A percentile compares a stretch with the other conserved stretches of the same genome.
These are phyloP conservation scores for Philaethria dido DNA, from an alignment of 2,888 invertebrate genomes.

Conservation along the genomic window DNA sequence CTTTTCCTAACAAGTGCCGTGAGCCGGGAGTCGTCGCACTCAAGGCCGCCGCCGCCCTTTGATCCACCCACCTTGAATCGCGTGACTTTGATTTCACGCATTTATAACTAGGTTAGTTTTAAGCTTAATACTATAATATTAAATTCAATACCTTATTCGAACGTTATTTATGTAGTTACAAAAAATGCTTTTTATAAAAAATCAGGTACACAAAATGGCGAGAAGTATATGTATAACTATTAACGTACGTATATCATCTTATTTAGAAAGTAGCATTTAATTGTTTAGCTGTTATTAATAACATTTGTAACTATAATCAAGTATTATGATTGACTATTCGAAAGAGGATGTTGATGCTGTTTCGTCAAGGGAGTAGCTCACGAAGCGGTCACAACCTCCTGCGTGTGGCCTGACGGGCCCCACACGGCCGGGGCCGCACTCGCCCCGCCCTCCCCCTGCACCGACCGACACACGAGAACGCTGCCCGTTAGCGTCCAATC, in stretches of 20 bases:
- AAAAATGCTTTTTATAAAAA: neutral
- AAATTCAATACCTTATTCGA: neutral
- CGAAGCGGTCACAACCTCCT: slow-evolving; percentile 85
- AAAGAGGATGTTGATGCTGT: slow-evolving; percentile 45
- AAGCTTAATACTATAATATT: slow-evolving; percentile 9
- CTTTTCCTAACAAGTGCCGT: slow-evolving; percentile 81
- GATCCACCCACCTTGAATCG: slow-evolving; percentile 83
- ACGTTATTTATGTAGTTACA: neutral
- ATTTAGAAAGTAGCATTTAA: neutral
- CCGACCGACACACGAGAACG: slow-evolving; percentile 76
- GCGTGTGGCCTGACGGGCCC: slow-evolving; percentile 84
- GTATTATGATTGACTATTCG: slow-evolving; percentile 7
- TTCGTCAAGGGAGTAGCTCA: slow-evolving; percentile 82
- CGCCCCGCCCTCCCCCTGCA: slow-evolving; percentile 84
- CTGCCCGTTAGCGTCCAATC: slow-evolving; percentile 80
- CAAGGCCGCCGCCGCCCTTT: slow-evolving; percentile 83
- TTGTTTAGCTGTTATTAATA: neutral
- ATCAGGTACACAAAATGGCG: slow-evolving; percentile 17
- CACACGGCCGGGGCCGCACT: slow-evolving; percentile 82
- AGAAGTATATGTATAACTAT: slow-evolving; percentile 1
- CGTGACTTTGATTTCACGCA: slow-evolving; percentile 74
- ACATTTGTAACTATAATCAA: neutral
- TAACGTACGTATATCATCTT: neutral
- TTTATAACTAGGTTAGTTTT: slow-evolving; percentile 53
- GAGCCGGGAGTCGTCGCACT: slow-evolving; percentile 79